Conservation (phyloP, 2,113 vertebrate genomes). For the Pangasianodon hypophthalmus region DNA sequence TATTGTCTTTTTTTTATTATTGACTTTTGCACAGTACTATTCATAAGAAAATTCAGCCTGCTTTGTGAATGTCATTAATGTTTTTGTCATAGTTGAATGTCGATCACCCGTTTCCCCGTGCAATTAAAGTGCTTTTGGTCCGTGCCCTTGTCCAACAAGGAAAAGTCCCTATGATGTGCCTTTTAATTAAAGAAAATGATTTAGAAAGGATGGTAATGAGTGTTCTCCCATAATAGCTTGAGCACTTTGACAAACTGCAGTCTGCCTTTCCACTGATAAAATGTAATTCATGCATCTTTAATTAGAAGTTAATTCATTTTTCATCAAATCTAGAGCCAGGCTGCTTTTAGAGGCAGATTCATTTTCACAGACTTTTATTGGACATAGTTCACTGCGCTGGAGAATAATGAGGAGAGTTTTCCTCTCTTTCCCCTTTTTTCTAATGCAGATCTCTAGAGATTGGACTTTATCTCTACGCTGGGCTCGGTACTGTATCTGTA, state of each 20-base stretch:
- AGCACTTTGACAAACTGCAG: slow-evolving; percentile 1
- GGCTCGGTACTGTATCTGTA: background rate
- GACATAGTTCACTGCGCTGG: background rate
- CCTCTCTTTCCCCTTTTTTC: background rate
- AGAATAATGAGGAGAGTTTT: background rate
- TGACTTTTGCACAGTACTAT: background rate
- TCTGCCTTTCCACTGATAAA: background rate
- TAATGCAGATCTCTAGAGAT: background rate
- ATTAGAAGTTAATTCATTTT: slow-evolving; percentile 24
- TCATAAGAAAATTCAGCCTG: background rate
- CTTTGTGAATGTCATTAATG: background rate
- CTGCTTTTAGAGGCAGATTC: background rate
- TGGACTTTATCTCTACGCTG: background rate
- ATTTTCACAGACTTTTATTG: background rate
- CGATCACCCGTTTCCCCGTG: background rate
- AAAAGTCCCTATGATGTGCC: background rate
- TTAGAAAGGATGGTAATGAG: slow-evolving; percentile 12
- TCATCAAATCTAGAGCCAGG: background rate
- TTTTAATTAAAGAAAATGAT: slow-evolving; percentile 33
- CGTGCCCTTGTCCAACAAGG: background rate
- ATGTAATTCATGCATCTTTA: slow-evolving; percentile 35
- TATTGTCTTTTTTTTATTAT: background rate
- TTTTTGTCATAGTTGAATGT: background rate
- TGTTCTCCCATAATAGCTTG: background rate
- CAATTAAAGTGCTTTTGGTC: background rate